A percentile compares a stretch with the other conserved stretches of the same genome.
These are phyloP conservation scores for Catharus bicknelli DNA, from an alignment of 2,113 vertebrate species.

Conservation along the genomic window DNA sequence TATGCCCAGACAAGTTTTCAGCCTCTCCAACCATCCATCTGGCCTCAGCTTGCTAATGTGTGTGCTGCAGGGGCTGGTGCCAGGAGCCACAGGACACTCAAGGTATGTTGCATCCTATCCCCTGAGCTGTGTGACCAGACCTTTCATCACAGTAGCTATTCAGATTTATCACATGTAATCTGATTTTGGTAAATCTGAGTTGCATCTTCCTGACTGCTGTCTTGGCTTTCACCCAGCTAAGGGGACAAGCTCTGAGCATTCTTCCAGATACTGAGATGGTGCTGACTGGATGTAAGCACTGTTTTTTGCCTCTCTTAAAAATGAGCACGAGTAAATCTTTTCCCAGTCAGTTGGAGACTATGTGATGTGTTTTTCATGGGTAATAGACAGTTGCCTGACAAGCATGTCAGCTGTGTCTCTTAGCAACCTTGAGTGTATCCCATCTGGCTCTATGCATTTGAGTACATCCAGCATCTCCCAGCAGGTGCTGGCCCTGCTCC, in stretches of 20 bases:
- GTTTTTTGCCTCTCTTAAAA: background rate
- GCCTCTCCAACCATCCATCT: rapidly evolving
- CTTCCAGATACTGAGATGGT: background rate
- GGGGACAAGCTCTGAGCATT: background rate
- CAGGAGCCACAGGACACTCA: background rate
- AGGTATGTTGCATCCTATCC: background rate
- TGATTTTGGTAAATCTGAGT: background rate
- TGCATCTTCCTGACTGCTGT: background rate
- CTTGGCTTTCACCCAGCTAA: background rate
- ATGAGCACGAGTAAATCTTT: background rate
- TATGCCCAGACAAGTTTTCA: background rate
- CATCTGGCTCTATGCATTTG: background rate
- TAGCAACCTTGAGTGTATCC: background rate
- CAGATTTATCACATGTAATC: background rate
- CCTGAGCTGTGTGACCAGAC: background rate
- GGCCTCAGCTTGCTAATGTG: rapidly evolving
- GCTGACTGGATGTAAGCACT: background rate
- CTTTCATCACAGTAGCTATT: background rate
- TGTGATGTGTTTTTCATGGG: background rate
- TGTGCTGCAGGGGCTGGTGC: background rate
- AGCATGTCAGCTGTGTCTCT: background rate
- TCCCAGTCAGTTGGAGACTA: background rate
- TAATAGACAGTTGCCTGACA: background rate
- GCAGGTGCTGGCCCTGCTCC: background rate
- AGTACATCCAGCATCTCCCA: background rate